Percentiles rank a stretch among this genome's conserved stretches.
Conservation (phyloP, 2,113 vertebrate species). For the Zapornia atra region DNA sequence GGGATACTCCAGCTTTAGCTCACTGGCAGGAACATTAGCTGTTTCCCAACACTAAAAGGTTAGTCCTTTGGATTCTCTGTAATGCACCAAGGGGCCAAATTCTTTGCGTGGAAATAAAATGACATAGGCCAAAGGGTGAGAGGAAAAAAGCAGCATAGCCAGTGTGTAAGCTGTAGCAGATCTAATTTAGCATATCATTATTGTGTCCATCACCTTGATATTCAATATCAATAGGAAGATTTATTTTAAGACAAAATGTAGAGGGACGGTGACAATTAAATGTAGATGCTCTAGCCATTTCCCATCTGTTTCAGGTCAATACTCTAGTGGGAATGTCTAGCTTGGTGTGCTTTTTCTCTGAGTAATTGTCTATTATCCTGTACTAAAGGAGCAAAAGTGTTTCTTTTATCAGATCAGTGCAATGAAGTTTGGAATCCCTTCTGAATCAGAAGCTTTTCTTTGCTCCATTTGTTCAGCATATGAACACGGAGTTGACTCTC, state of each 20-base stretch:
- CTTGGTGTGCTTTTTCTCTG: background rate
- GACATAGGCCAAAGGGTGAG: background rate
- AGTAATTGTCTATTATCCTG: background rate
- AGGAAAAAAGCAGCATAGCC: background rate
- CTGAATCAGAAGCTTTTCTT: background rate
- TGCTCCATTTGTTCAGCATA: constrained; percentile 2
- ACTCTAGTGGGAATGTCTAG: background rate
- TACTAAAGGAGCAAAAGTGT: background rate
- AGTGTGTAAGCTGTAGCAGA: background rate
- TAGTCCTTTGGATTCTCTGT: constrained; percentile 61
- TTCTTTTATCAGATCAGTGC: constrained; percentile 7
- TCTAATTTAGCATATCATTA: constrained; percentile 10
- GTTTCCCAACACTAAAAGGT: constrained; percentile 69
- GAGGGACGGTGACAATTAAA: background rate
- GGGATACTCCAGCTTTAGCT: constrained; percentile 76
- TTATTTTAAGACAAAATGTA: background rate
- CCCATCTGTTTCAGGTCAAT: background rate
- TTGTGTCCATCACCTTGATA: background rate
- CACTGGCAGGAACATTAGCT: constrained; percentile 71
- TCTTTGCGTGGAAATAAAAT: constrained; percentile 44
- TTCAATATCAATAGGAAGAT: background rate
- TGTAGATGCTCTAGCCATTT: background rate
- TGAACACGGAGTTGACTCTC: background rate
- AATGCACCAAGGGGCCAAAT: constrained; percentile 51
- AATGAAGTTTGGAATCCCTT: constrained; percentile 17